Base-by-base conservation (phyloP, 2,113 vertebrate genomes). In the Cephalopholis sonnerati region DNA sequence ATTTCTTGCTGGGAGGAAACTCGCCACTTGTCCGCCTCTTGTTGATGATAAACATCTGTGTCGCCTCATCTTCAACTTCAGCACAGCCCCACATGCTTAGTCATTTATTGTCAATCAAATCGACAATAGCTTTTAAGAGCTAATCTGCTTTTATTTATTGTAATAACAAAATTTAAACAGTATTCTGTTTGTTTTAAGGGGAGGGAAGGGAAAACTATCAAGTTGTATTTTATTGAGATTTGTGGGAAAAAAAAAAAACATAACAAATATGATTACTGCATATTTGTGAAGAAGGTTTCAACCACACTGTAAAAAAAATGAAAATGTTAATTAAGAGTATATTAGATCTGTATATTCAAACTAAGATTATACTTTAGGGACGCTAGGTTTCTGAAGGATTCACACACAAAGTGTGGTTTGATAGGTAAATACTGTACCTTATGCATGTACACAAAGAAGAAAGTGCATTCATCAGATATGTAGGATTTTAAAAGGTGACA, bases 41-140 rank as follows among this genome's bases (percentile, higher is more conserved):
- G 65, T 73, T 63, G 59, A 17, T 55, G 48, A 74, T 51, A 54
- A 83, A 74, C 79, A 83, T 77, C 73, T 77, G 58, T 59, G 27
- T 66, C 72, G 67, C 27, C 44, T 73, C 68, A 71, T 81, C 67
- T 36, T 65, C 55, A 50, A 3, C 27, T 58, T 68, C 36, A 81
- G 39, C n/a, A 36, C 78, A 79, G 48, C 54, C 22, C 27, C 70
- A 57, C 74, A 73, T 20, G 41, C 70, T 86, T 16, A 65, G 18
- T 29, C 32, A 29, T 76, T 68, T 36, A 70, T 66, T 66, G 70
- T 62, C 74, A 76, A 65, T 78, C 57, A 67, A 62, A 74, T 3
- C 18, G 20, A 53, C 75, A 46, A 74, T 24, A 15, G 32, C 15
- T 11, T 77, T 68, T 16, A 4, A 44, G 16, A 62, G 64, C 24